These are phyloP conservation scores for Drosophila birchii DNA, from an alignment of 2,888 invertebrate genomes.

Conservation along the genomic window DNA sequence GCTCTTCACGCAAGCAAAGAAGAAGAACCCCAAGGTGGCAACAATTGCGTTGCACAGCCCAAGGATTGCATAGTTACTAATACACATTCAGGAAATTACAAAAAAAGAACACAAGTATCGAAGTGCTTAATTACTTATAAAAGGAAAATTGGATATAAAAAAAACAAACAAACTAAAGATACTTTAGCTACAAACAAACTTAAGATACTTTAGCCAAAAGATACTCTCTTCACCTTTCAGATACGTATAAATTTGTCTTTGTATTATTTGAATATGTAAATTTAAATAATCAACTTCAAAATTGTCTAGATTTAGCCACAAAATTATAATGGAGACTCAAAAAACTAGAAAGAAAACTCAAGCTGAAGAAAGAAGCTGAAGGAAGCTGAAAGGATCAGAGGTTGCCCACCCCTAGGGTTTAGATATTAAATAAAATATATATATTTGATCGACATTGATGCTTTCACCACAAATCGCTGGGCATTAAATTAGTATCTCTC, in stretches of 20 bases:
- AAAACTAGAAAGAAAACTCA: too few relatives aligned
- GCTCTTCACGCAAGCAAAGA: conserved; percentile 27
- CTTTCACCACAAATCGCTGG: neutral
- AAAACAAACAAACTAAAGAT: neutral
- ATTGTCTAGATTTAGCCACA: too few relatives aligned
- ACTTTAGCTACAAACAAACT: neutral
- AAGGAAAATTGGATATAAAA: neutral
- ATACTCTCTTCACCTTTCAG: neutral
- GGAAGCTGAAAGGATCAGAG: neutral
- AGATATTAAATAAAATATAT: neutral
- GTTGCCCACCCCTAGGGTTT: neutral
- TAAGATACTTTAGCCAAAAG: too few relatives aligned
- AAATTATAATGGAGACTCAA: neutral
- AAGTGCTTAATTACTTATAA: conserved; percentile 8
- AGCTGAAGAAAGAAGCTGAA: too few relatives aligned
- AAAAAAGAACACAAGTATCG: neutral
- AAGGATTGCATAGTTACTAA: conserved; percentile 38
- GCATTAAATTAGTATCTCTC: neutral
- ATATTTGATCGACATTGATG: neutral
- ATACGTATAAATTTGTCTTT: neutral
- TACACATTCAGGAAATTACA: neutral
- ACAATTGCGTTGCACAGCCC: conserved; percentile 61
- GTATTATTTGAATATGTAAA: neutral
- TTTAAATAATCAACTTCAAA: neutral
- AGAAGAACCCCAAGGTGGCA: conserved; percentile 56